Evolutionary conservation across 2,888 invertebrate genomes (phyloP), one percentile per base, ranked within the genome.

Genomic region (Blastobasis lacticolella): DNA sequence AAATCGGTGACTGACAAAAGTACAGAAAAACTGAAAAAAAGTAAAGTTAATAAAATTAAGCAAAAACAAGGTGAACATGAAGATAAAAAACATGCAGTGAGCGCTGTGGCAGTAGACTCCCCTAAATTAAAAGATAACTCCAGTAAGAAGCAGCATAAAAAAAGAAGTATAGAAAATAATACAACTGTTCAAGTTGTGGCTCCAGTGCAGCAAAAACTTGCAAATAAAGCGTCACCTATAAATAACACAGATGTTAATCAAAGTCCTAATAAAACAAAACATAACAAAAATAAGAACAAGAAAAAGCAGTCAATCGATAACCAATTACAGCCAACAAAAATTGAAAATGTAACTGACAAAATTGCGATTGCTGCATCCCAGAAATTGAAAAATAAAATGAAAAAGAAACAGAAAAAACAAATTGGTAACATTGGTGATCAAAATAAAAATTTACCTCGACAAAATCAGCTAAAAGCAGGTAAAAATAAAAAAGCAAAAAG

Each of bases 371-470:
- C 64, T 50, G 76, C 69, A 44, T 70, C 84, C 4, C 77, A 74
- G 52, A 83, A 83, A 59, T 55, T 86, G 4, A 86, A 85, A 64
- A 78, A 76, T 38, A 70, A 78, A 54, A 60, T 70, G 6, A 81
- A 80, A 53, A 83, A 81, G 57, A 73, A 79, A 23, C 23, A 23
- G 47, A 78, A 78, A 53, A 83, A 85, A 55, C 67, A 75, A 61
- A 79, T 86, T 56, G 86, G 86, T 47, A 69, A 79, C 53, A 50
- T 83, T 23, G 60, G 54, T 49, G 66, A 63, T 49, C 53, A 64
- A 59, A 5, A 53, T 52, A 55, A 51, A 57, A 47, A 51, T 37
- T 36, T 69, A 63, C 53, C 46, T 44, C 54, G 54, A 49, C 46
- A 53, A 45, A 53, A 54, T 45, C 65, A 68, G 55, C 7, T 9